Conservation (phyloP, 2,113 vertebrate species). For the Cyanoramphus novaezelandiae region DNA sequence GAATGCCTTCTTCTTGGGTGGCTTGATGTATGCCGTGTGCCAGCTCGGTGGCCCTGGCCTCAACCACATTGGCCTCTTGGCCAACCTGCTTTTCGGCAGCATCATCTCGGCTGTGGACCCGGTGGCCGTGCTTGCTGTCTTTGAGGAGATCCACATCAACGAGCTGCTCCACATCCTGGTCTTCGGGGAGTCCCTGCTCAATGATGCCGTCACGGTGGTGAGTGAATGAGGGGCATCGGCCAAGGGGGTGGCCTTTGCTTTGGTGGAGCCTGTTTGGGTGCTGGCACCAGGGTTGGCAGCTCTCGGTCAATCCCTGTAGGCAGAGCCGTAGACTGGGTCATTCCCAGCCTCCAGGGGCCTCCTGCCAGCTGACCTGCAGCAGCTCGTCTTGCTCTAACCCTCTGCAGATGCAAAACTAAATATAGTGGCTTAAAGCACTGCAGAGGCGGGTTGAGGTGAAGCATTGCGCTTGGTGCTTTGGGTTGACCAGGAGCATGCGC, state of each 20-base stretch:
- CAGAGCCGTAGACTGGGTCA: not conserved
- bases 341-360: not conserved
- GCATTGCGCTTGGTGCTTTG: fast-evolving
- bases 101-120: constrained; percentile 97
- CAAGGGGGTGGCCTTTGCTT: fast-evolving
- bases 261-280: fast-evolving
- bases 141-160: constrained; percentile 99
- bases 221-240: constrained; percentile 32
- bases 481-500: fast-evolving
- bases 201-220: constrained; percentile 95
- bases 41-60: constrained; percentile 77
- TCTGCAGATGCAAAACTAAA: not conserved
- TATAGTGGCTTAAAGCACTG: not conserved
- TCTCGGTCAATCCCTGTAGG: fast-evolving
- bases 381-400: not conserved
- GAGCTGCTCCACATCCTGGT: constrained; percentile 96
- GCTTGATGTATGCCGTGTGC: constrained; percentile 87
- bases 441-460: not conserved
- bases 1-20: constrained; percentile 94
- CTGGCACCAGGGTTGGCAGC: not conserved
- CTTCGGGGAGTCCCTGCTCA: constrained; percentile 95
- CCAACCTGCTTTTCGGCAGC: constrained; percentile 91
- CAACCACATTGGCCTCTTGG: constrained; percentile 80
- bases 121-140: constrained; percentile 94
- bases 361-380: not conserved